These are phyloP conservation scores for Grammomys surdaster DNA, from an alignment of 2,113 vertebrate genomes.

Conservation along the genomic window DNA sequence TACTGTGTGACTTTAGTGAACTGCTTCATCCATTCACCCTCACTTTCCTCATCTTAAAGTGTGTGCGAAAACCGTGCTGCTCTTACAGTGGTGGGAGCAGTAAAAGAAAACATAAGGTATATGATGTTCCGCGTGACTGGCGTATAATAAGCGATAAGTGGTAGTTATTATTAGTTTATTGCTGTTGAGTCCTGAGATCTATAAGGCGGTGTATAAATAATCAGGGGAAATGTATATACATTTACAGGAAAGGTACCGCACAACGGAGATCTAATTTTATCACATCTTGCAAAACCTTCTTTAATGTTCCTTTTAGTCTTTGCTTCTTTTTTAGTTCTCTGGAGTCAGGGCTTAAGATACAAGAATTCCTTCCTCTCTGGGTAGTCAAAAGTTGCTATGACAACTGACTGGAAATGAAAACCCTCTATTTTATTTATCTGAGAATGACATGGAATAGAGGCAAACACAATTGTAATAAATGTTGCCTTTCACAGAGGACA, in stretches of 20 bases:
- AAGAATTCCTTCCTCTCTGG: conserved; percentile 73
- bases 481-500: conserved; percentile 30
- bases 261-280: conserved; percentile 62
- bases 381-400: conserved; percentile 82
- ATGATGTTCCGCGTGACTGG: conserved; percentile 48
- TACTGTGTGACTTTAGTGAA: not conserved
- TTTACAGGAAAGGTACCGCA: conserved; percentile 58
- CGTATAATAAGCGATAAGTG: conserved; percentile 47
- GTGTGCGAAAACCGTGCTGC: conserved; percentile 8
- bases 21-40: not conserved
- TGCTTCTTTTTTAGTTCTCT: conserved; percentile 73
- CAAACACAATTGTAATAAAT: not conserved
- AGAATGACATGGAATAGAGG: conserved; percentile 50
- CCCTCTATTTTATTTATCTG: conserved; percentile 76
- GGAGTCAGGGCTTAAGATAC: conserved; percentile 64
- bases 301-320: conserved; percentile 68
- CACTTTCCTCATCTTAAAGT: conserved; percentile 50
- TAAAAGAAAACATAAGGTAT: not conserved
- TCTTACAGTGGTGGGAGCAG: not conserved
- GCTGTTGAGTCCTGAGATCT: conserved; percentile 59
- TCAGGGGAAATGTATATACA: not conserved
- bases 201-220: conserved; percentile 33
- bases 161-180: conserved; percentile 60
- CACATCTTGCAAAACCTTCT: conserved; percentile 69
- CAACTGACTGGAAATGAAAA: conserved; percentile 80